Evolutionary conservation across 2,797 vertebrate genomes (phyloP).

Genomic region (Malurus leucopterus): DNA sequence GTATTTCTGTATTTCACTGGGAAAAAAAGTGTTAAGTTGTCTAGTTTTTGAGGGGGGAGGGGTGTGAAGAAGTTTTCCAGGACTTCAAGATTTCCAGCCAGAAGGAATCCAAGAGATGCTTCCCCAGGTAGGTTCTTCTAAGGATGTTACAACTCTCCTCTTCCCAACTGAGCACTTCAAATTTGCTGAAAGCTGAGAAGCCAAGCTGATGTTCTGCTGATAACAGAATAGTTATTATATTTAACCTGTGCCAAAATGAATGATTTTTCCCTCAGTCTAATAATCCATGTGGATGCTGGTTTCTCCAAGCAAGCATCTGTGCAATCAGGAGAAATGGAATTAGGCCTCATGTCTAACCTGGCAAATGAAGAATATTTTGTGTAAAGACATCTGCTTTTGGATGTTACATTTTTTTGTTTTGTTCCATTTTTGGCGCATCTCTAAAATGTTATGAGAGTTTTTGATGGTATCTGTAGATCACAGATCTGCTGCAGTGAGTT

Average conservation of each 20-base stretch:
- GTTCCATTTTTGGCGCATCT: not conserved
- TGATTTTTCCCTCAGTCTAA: not conserved
- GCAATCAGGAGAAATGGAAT: not conserved
- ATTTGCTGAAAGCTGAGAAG: not conserved
- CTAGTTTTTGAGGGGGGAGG: fast-evolving
- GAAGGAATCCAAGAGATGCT: not conserved
- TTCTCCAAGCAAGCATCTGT: not conserved
- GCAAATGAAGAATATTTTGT: not conserved
- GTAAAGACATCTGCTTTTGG: not conserved
- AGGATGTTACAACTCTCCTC: not conserved
- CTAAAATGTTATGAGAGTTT: not conserved
- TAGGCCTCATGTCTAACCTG: not conserved
- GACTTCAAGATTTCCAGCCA: not conserved
- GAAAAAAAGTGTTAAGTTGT: not conserved
- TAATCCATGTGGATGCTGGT: not conserved
- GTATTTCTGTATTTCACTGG: not conserved
- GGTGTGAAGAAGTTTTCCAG: not conserved
- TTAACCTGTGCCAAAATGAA: not conserved
- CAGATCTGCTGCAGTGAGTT: not conserved
- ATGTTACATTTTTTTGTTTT: not conserved
- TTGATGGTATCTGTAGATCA: not conserved
- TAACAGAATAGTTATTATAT: not conserved
- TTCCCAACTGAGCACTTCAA: not conserved
- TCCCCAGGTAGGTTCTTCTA: not conserved
- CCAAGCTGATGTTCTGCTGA: not conserved